These are phyloP conservation scores for Hyperoodon ampullatus DNA, from an alignment of 2,113 vertebrate genomes.

Conservation along the genomic window DNA sequence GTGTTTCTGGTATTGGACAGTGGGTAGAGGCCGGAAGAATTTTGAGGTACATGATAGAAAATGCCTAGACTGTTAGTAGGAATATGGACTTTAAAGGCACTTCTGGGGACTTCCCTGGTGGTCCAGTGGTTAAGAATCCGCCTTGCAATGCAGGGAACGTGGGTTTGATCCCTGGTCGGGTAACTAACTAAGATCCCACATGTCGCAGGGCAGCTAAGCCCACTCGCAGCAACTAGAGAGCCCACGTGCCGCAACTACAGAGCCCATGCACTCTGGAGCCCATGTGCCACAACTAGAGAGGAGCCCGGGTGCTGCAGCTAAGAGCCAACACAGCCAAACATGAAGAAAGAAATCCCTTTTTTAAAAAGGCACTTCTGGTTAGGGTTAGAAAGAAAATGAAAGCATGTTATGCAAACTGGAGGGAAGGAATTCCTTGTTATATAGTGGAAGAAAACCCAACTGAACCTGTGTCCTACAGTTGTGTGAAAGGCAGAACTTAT, in stretches of 20 bases:
- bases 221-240: too few species aligned
- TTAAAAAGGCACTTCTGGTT: neutral
- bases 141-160: too few species aligned
- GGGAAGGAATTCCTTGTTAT: neutral
- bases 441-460: neutral
- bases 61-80: neutral
- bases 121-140: too few species aligned
- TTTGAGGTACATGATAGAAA: neutral
- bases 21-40: neutral
- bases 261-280: too few species aligned
- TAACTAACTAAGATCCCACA: too few species aligned
- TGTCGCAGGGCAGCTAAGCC: too few species aligned
- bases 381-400: neutral
- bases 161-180: too few species aligned
- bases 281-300: too few species aligned
- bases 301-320: too few species aligned
- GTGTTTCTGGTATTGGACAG: neutral
- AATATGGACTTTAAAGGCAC: neutral
- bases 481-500: neutral
- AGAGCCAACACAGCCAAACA: too few species aligned
- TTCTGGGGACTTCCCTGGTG: neutral
- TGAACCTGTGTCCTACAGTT: neutral
- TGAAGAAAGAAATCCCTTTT: too few species aligned
- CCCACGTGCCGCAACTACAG: too few species aligned
- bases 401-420: neutral